Conservation (phyloP, 2,888 invertebrate species). For the Amorpha juglandis region DNA sequence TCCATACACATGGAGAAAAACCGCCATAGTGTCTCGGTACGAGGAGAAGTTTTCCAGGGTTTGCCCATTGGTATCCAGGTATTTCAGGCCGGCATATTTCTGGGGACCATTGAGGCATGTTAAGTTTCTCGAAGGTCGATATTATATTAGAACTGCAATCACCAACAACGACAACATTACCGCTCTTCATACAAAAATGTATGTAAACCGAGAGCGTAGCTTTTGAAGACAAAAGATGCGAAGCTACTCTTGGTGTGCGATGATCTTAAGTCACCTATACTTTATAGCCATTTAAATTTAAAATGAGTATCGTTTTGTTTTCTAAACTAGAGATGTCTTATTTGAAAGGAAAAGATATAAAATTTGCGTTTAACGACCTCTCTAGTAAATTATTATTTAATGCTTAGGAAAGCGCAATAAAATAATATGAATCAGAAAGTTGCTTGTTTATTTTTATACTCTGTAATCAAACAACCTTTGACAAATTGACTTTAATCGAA, state of each 20-base stretch:
- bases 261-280: slow-evolving; percentile 6
- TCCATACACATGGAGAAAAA: no score
- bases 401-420: neutral
- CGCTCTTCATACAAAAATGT: no score
- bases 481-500: no score
- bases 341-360: slow-evolving; percentile 3
- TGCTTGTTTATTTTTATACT: neutral
- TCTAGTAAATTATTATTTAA: neutral
- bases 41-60: no score
- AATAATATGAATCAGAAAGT: neutral
- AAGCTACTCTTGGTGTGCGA: neutral
- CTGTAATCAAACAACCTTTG: neutral
- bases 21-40: no score
- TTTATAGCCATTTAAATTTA: slow-evolving; percentile 25
- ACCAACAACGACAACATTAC: no score
- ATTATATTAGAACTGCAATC: no score
- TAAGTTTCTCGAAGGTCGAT: no score
- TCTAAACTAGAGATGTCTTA: slow-evolving; percentile 21
- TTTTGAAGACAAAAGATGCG: neutral
- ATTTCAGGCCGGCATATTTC: no score
- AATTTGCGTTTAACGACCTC: slow-evolving; percentile 4
- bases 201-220: no score
- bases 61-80: no score
- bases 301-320: slow-evolving; percentile 22
- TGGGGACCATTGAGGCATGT: no score